Percentiles rank a stretch among this genome's conserved stretches.
phyloP scores from a whole-genome alignment of 2,797 vertebrate species.

The Premnoplex brunnescens region DNA sequence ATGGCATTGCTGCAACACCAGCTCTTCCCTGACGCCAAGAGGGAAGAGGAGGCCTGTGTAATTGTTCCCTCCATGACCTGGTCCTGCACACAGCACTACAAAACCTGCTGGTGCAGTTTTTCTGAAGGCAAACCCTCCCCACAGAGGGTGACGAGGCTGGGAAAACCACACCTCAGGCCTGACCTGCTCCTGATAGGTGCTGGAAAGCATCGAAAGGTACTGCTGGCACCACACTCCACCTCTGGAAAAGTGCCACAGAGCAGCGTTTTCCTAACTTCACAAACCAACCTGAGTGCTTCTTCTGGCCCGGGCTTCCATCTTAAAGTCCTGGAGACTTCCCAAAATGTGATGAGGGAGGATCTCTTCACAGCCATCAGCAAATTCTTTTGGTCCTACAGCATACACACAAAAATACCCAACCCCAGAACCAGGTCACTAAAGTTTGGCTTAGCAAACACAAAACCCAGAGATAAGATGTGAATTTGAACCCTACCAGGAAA shows the following conservation, averaged over 20 bases:
- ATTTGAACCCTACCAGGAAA: constrained; percentile 74
- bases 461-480: neutral
- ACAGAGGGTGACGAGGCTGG: neutral
- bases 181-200: neutral
- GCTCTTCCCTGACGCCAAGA: neutral
- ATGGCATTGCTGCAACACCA: neutral
- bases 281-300: constrained; percentile 80
- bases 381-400: constrained; percentile 63
- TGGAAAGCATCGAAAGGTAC: neutral
- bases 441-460: neutral
- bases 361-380: constrained; percentile 72
- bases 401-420: neutral
- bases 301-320: constrained; percentile 79
- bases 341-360: constrained; percentile 89
- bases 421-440: neutral
- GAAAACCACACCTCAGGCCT: constrained; percentile 28
- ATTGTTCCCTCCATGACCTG: neutral
- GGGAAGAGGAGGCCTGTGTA: neutral
- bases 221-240: neutral
- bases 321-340: constrained; percentile 87
- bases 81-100: neutral
- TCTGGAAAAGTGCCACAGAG: neutral
- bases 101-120: constrained; percentile 37
- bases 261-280: neutral
- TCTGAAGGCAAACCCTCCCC: neutral